These are phyloP conservation scores for Hydrophis major DNA, from an alignment of 2,797 vertebrate genomes.

Conservation along the genomic window DNA sequence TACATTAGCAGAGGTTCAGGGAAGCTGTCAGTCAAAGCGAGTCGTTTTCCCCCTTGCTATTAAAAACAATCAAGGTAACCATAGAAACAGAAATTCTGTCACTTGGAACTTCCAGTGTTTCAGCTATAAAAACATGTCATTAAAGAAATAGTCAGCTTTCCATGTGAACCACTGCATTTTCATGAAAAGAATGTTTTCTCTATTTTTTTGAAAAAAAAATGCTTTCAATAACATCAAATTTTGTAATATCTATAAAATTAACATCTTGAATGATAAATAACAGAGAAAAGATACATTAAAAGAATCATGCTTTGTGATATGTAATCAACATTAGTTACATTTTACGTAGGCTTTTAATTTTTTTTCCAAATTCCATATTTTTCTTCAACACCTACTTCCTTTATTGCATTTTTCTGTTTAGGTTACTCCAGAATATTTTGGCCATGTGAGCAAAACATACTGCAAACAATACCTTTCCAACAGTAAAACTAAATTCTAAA, in stretches of 20 bases:
- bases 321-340: neutral
- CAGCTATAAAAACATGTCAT: slow-evolving; percentile 25
- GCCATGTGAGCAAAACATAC: neutral
- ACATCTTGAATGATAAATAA: neutral
- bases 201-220: neutral
- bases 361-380: neutral
- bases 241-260: neutral
- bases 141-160: slow-evolving; percentile 44
- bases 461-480: neutral
- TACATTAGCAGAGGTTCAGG: slow-evolving; percentile 28
- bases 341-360: neutral
- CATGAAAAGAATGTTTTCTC: slow-evolving; percentile 35
- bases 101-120: slow-evolving; percentile 37
- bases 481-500: neutral
- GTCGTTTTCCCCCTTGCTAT: slow-evolving; percentile 45
- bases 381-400: neutral
- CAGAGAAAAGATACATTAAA: neutral
- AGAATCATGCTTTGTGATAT: neutral
- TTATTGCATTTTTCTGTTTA: neutral
- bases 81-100: slow-evolving; percentile 59
- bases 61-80: slow-evolving; percentile 65
- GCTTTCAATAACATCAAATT: neutral
- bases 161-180: slow-evolving; percentile 10
- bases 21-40: slow-evolving; percentile 52
- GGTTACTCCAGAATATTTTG: neutral